Base-by-base conservation (phyloP, 2,113 vertebrate genomes). In the human region DNA sequence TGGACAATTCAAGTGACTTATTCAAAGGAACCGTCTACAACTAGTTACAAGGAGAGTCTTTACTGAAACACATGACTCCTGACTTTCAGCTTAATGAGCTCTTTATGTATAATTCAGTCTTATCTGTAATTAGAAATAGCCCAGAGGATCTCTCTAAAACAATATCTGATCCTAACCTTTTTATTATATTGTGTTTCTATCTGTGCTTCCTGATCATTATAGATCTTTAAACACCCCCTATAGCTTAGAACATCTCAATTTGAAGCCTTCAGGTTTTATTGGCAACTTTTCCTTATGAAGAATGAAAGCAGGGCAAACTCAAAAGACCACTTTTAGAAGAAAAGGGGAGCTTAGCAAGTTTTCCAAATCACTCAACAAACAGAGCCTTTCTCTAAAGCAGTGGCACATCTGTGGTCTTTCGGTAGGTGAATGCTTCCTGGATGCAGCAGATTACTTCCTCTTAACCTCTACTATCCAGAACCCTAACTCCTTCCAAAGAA, bases 121-220 rank as follows among this genome's bases (percentile, higher is more conserved):
- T 66, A 73, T 80, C 94, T 95, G 79, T 95, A 93, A 97, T 96
- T 94, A 96, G 93, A 97, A 82, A 89, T 55, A 76, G 82, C 93
- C 96, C 73, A 94, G 78, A 97, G 72, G 40, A 35, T 95, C 70
- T 90, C 96, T 96, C 96, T 96, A 96, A 97, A 98, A 97, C 82
- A 87, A 79, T 94, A 95, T 92, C 68, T 40, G 48, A 82, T 92
- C 10, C 64, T 75, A 96, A 96, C 50, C 81, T 93, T 96, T 90
- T 45, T 52, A 85, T 87, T 96, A 45, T 72, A 95, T 87, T 96
- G 50, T 70, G 40, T 86, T 94, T 89, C 92, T 92, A 95, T 97
- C 92, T 97, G 96, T 78, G 97, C 83, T 93, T 87, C 68, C 20
- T 93, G 88, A 96, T 66, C 95, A 86, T 90, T 93, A 92, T 22